phyloP scores from a whole-genome alignment of 2,888 invertebrate genomes.

The Phanerotoma sp. region DNA sequence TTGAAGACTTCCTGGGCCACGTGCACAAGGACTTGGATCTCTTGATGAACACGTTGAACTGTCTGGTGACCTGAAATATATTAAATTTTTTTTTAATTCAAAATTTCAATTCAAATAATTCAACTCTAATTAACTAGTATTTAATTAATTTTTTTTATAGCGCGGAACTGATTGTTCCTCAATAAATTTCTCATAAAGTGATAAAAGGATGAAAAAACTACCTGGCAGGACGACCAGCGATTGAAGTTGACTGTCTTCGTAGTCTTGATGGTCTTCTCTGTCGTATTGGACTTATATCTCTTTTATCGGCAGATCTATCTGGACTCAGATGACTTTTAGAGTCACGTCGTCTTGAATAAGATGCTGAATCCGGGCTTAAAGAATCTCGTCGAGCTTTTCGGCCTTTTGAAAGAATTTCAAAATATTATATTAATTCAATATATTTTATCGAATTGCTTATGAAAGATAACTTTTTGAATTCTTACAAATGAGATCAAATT shows the following conservation, averaged over 20 bases:
- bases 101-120: no score
- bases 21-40: slow-evolving; percentile 80
- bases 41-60: slow-evolving; percentile 76
- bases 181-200: no score
- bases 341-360: slow-evolving; percentile 68
- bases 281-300: slow-evolving; percentile 77
- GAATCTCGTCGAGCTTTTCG: slow-evolving; percentile 80
- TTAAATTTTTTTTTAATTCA: no score
- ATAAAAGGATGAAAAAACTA: slow-evolving; percentile 28
- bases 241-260: slow-evolving; percentile 78
- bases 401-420: slow-evolving; percentile 54
- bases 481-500: no score
- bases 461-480: neutral
- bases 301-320: slow-evolving; percentile 66
- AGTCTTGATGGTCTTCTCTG: slow-evolving; percentile 67
- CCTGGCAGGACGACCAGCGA: slow-evolving; percentile 63
- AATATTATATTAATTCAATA: neutral
- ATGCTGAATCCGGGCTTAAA: slow-evolving; percentile 87
- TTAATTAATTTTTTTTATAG: slow-evolving; percentile 1
- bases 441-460: neutral
- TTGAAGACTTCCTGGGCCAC: slow-evolving; percentile 56
- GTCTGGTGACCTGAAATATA: slow-evolving; percentile 58
- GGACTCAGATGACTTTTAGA: slow-evolving; percentile 79
- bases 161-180: no score
- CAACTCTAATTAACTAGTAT: no score